Base-by-base conservation (phyloP, 1,140 invertebrate genomes). In the Gryllus bimaculatus region DNA sequence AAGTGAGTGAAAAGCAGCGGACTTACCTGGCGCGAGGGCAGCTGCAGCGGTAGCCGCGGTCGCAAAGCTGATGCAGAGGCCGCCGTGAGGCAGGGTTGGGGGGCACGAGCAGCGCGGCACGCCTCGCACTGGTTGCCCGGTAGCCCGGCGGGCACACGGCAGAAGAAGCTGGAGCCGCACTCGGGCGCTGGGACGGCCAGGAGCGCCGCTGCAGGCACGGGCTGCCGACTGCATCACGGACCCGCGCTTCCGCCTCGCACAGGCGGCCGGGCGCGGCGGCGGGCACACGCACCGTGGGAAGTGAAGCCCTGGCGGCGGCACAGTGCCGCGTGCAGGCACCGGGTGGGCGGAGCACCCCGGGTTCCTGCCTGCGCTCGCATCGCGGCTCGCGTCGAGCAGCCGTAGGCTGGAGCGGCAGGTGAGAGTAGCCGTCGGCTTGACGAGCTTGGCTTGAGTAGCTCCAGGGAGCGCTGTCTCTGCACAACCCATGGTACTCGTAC, bases 341-440 rank as follows among this genome's bases (percentile, higher is more conserved):
- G 96, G 86, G 95, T 96, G 2, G 95, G 95, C n/a, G 92, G n/a
- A 89, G 84, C 96, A 98, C 0, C n/a, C n/a, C n/a, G n/a, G 95
- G 95, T 87, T 97, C 95, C 85, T 95, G 93, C 18, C 93, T 88
- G 81, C 92, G 91, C 81, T 95, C 93, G 85, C 96, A 98, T 77
- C 90, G 89, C 39, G 88, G 86, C 8, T 96, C 92, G 47, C n/a
- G n/a, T n/a, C n/a, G 91, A 92, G 84, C 94, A 94, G 79, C 94
- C 91, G 81, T 93, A 91, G 0, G 89, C n/a, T 88, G 85, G 96
- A 97, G 79, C 90, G 90, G 83, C 96, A 98, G 0, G 85, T 88
- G 83, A 93, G n/a, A n/a, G n/a, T n/a, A 93, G 81, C 95, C 91
- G 82, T 96, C n/a, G 92, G 8, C 89, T n/a, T 85, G 0, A 97